Evolutionary conservation across 2,113 vertebrate species (phyloP).

Genomic region (Anseranas semipalmata): DNA sequence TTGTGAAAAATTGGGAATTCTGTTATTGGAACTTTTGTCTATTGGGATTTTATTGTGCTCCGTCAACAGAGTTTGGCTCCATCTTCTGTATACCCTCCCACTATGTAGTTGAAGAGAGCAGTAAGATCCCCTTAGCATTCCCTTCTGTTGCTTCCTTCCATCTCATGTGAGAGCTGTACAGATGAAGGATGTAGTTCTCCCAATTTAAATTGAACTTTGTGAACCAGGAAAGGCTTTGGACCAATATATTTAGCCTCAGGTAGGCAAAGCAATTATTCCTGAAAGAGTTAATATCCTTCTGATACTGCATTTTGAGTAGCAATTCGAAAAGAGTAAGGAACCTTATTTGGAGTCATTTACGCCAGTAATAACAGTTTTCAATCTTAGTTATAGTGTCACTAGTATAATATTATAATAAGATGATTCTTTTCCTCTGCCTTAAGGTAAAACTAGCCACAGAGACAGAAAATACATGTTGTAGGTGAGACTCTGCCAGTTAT

Average conservation of each 20-base stretch:
- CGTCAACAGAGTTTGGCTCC: not conserved
- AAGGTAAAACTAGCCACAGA: conserved; percentile 17
- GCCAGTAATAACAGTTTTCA: conserved; percentile 28
- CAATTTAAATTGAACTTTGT: not conserved
- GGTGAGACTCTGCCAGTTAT: not conserved
- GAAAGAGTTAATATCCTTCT: conserved; percentile 10
- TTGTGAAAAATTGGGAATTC: not conserved
- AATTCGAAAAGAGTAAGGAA: not conserved
- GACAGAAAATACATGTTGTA: not conserved
- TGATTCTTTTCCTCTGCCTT: conserved; percentile 5
- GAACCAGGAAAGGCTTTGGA: not conserved
- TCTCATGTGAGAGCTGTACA: not conserved
- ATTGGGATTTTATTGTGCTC: not conserved
- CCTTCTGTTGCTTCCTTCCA: not conserved
- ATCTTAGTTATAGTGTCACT: conserved; percentile 42
- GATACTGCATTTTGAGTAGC: not conserved
- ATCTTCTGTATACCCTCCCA: not conserved
- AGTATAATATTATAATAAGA: conserved; percentile 31
- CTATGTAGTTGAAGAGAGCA: not conserved
- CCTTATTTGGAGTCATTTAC: conserved; percentile 15
- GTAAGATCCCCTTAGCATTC: not conserved
- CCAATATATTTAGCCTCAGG: not conserved
- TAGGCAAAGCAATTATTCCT: not conserved
- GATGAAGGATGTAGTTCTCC: not conserved
- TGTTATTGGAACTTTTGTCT: not conserved